These are phyloP conservation scores for Tetraneura akinire DNA, from an alignment of 1,140 invertebrate genomes.

Conservation along the genomic window DNA sequence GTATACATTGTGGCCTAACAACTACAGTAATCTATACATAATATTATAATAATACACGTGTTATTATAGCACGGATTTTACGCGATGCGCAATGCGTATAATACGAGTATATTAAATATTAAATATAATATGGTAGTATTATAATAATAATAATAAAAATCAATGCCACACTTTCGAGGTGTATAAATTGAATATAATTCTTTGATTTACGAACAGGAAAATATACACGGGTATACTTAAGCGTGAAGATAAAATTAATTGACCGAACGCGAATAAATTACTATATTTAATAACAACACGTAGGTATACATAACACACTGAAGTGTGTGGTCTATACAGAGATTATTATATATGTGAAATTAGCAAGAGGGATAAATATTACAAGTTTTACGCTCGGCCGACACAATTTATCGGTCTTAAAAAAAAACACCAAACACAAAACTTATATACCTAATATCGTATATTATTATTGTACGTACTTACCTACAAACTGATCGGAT, in stretches of 20 bases:
- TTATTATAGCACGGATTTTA: too few species aligned
- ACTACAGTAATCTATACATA: too few species aligned
- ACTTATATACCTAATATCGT: too few species aligned
- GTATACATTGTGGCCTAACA: too few species aligned
- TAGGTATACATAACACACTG: background rate
- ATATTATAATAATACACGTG: too few species aligned
- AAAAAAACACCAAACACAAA: too few species aligned
- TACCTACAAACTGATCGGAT: too few species aligned
- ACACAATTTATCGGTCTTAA: conserved; percentile 12
- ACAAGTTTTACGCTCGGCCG: background rate
- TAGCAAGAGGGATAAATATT: background rate
- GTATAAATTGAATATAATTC: conserved; percentile 27
- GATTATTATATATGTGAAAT: conserved; percentile 23
- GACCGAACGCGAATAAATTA: conserved; percentile 37
- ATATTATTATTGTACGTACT: too few species aligned
- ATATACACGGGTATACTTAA: too few species aligned
- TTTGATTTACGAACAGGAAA: conserved; percentile 21
- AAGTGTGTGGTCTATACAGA: background rate
- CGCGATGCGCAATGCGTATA: too few species aligned
- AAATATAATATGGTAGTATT: too few species aligned
- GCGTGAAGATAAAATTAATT: conserved; percentile 12
- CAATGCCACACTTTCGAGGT: background rate
- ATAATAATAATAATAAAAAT: background rate
- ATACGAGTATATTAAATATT: too few species aligned
- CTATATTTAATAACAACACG: background rate